These are phyloP conservation scores for Ptychobarbus kaznakovi DNA, from an alignment of 2,797 vertebrate species.

Conservation along the genomic window DNA sequence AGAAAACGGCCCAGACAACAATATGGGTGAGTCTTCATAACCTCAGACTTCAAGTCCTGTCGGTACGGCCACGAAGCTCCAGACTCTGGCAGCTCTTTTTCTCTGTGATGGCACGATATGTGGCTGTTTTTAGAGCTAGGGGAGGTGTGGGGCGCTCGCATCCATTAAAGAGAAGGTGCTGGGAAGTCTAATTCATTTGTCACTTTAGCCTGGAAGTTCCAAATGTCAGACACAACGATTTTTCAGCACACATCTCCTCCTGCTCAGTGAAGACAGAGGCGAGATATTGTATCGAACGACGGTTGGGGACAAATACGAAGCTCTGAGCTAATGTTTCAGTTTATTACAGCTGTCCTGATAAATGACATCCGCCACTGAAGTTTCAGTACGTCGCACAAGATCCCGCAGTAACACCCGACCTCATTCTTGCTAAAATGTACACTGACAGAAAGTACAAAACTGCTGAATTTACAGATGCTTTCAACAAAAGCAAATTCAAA, in stretches of 20 bases:
- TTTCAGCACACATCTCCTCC: slow-evolving; percentile 66
- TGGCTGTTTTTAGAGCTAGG: slow-evolving; percentile 40
- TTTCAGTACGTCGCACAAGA: slow-evolving; percentile 47
- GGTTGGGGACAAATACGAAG: slow-evolving; percentile 64
- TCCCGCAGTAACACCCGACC: slow-evolving; percentile 18
- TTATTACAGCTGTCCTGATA: slow-evolving; percentile 76
- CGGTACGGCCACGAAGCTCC: slow-evolving; percentile 1
- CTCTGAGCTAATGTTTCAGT: slow-evolving; percentile 72
- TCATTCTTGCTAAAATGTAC: slow-evolving; percentile 35
- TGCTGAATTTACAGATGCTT: not conserved
- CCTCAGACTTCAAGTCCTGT: slow-evolving; percentile 15
- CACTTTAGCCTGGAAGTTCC: slow-evolving; percentile 70
- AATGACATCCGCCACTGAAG: slow-evolving; percentile 62
- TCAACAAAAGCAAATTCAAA: not conserved
- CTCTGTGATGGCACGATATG: slow-evolving; percentile 3
- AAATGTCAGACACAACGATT: slow-evolving; percentile 71
- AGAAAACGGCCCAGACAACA: slow-evolving; percentile 21
- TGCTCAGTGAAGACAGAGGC: slow-evolving; percentile 60
- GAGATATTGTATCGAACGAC: slow-evolving; percentile 73
- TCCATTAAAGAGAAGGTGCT: slow-evolving; percentile 67
- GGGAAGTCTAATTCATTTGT: slow-evolving; percentile 73
- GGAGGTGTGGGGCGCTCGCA: slow-evolving; percentile 25
- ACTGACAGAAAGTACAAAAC: not conserved
- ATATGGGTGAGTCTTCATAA: slow-evolving; percentile 30
- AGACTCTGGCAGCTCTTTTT: slow-evolving; percentile 47